These are phyloP conservation scores for Chrysolina oricalcia DNA, from an alignment of 2,888 invertebrate species.

Conservation along the genomic window DNA sequence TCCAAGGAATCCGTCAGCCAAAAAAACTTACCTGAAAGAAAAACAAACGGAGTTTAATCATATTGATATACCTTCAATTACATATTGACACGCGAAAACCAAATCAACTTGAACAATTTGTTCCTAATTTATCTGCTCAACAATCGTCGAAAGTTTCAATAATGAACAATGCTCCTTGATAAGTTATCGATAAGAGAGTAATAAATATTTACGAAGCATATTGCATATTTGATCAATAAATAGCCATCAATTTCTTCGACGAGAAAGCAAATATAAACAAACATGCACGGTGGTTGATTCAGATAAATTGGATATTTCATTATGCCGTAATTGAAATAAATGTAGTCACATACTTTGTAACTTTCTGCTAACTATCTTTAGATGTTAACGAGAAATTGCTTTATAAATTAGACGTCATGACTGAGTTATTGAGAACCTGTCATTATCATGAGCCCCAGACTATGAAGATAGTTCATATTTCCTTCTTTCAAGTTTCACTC, in stretches of 20 bases:
- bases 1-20: background rate
- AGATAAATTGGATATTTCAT: constrained; percentile 5
- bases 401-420: background rate
- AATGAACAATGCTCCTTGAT: constrained; percentile 2
- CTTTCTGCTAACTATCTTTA: background rate
- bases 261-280: background rate
- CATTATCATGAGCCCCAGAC: too few relatives aligned
- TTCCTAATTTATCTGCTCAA: background rate
- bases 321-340: constrained; percentile 5
- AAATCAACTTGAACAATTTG: background rate
- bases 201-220: constrained; percentile 1
- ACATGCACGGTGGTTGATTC: background rate
- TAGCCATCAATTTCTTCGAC: background rate
- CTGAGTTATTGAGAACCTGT: too few relatives aligned
- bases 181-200: background rate
- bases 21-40: background rate
- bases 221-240: background rate
- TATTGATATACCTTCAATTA: background rate
- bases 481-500: too few relatives aligned
- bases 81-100: background rate
- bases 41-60: background rate
- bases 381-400: background rate
- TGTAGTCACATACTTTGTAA: background rate
- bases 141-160: background rate
- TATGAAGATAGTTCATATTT: too few relatives aligned